These are phyloP conservation scores for Aphidius colemani DNA, from an alignment of 2,888 invertebrate genomes.

Conservation along the genomic window DNA sequence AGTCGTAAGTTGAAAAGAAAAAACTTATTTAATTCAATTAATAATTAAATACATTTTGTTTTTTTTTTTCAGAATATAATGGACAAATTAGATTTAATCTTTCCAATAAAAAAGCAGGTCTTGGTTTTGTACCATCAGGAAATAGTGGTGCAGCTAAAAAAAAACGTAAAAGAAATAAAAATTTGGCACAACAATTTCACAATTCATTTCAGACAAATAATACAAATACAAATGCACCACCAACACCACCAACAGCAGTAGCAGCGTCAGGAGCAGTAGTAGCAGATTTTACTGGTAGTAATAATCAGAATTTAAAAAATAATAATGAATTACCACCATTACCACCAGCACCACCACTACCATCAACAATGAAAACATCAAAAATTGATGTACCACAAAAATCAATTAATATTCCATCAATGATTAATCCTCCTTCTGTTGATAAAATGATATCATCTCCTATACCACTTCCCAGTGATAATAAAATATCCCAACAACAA, in stretches of 20 bases:
- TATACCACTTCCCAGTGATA: constrained; percentile 54
- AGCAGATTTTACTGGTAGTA: neutral
- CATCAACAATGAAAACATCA: constrained; percentile 8
- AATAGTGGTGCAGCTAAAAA: constrained; percentile 70
- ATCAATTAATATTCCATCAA: constrained; percentile 58
- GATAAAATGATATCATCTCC: neutral
- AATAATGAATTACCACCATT: constrained; percentile 61
- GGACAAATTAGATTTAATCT: constrained; percentile 56
- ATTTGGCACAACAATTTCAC: constrained; percentile 48
- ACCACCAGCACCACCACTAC: constrained; percentile 64
- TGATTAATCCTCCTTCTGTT: constrained; percentile 42
- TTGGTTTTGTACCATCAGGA: constrained; percentile 50
- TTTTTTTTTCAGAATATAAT: constrained; percentile 49
- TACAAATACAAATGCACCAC: neutral
- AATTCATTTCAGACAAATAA: constrained; percentile 53
- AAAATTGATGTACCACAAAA: constrained; percentile 61
- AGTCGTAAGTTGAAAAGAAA: constrained; percentile 45
- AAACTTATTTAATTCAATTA: constrained; percentile 7
- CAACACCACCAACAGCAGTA: constrained; percentile 8
- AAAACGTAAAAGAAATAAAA: constrained; percentile 76
- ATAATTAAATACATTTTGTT: neutral
- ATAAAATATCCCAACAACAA: constrained; percentile 31
- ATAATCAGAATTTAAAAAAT: constrained; percentile 37
- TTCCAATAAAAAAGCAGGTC: constrained; percentile 57
- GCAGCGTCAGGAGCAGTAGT: neutral